Conservation (phyloP, 2,113 vertebrate genomes). For the Cichladusa arquata region DNA sequence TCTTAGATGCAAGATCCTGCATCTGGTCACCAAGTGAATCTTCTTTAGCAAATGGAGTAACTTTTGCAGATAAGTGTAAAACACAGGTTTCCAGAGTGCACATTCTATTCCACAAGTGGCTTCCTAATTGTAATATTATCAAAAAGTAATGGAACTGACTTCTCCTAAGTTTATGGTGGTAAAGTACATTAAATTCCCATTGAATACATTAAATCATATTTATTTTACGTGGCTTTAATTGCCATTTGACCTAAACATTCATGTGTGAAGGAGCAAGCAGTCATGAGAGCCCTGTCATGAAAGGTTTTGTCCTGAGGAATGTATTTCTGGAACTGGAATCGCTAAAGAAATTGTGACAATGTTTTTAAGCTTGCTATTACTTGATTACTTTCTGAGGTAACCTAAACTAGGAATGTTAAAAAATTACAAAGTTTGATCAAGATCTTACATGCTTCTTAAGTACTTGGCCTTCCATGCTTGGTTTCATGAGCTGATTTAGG, state of each 20-base stretch:
- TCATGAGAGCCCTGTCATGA: not conserved
- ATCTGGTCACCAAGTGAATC: not conserved
- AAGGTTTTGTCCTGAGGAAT: not conserved
- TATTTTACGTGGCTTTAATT: not conserved
- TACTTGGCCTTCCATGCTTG: not conserved
- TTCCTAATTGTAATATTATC: not conserved
- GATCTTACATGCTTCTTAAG: not conserved
- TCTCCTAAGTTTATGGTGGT: not conserved
- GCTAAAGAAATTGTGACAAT: not conserved
- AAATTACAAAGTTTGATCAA: not conserved
- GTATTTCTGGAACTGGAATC: not conserved
- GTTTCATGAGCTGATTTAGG: not conserved
- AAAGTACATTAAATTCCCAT: not conserved
- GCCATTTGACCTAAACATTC: not conserved
- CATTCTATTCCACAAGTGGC: not conserved
- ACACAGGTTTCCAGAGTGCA: not conserved
- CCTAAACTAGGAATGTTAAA: not conserved
- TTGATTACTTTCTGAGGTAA: not conserved
- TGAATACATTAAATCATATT: not conserved
- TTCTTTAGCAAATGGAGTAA: not conserved
- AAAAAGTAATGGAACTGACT: not conserved
- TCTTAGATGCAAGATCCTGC: not conserved
- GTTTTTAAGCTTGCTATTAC: not conserved
- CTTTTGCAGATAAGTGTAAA: not conserved
- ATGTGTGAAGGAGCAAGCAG: not conserved